Conservation (phyloP, 2,888 invertebrate genomes). For the Drosophila austrosaltans region DNA sequence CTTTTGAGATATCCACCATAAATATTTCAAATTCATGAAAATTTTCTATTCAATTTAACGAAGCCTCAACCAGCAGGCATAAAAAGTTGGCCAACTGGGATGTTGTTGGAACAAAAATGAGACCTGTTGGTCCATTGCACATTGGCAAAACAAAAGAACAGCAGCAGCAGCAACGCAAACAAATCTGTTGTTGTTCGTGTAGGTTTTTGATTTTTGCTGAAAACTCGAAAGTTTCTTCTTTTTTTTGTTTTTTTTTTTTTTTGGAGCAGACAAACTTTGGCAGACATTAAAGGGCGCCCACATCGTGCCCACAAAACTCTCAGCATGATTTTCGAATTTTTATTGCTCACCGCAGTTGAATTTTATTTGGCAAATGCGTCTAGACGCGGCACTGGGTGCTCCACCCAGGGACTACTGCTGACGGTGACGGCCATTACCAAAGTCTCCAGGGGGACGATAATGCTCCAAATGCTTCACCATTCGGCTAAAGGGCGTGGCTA, state of each 20-base stretch:
- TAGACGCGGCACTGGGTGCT: slow-evolving; percentile 20
- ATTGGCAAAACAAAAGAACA: slow-evolving; percentile 12
- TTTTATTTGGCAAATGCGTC: slow-evolving; percentile 30
- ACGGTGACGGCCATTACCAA: background rate
- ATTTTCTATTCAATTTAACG: slow-evolving; percentile 4
- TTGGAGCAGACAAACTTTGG: background rate
- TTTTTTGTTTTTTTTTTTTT: background rate
- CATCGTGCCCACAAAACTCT: slow-evolving; percentile 5
- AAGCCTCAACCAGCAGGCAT: background rate
- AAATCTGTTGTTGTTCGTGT: slow-evolving; percentile 18
- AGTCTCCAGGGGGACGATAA: background rate
- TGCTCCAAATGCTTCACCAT: background rate
- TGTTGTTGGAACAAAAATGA: background rate
- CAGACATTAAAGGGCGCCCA: slow-evolving; percentile 19
- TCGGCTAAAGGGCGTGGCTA: background rate
- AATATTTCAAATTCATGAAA: background rate
- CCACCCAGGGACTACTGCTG: slow-evolving; percentile 14
- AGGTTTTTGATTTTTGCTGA: slow-evolving; percentile 2
- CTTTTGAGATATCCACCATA: background rate
- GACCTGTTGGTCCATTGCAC: slow-evolving; percentile 15
- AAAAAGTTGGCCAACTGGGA: background rate
- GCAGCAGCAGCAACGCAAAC: background rate
- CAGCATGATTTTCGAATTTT: slow-evolving; percentile 24
- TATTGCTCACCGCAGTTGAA: slow-evolving; percentile 20
- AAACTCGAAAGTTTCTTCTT: slow-evolving; percentile 10